Evolutionary conservation across 30 jellyfish, hydroid and myxozoan genomes (phyloP).

Genomic region (Cassiopea xamachana): DNA sequence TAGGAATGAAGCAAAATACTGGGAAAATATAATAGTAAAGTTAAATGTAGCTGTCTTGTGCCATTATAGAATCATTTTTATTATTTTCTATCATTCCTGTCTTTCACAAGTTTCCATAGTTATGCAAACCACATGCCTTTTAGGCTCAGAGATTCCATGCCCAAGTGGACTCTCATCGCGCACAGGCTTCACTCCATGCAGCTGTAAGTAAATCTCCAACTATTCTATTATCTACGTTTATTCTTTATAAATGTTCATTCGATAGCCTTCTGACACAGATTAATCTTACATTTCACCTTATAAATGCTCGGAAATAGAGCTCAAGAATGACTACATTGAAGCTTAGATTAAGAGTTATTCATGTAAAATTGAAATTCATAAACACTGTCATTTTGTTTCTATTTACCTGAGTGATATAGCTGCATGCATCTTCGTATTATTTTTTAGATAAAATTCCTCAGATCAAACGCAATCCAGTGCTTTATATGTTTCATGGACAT

Average conservation of each 20-base stretch:
- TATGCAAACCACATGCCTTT: neutral
- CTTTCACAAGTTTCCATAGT: neutral
- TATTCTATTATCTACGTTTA: neutral
- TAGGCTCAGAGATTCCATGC: slow-evolving; percentile 35
- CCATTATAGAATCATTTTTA: neutral
- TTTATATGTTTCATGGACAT: neutral
- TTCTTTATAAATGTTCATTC: neutral
- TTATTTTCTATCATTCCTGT: neutral
- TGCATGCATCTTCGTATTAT: neutral
- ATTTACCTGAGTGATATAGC: neutral
- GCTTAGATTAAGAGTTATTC: neutral
- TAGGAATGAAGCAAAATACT: neutral
- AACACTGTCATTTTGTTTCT: neutral
- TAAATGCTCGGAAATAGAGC: neutral
- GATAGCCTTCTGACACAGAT: neutral
- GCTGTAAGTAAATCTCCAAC: neutral
- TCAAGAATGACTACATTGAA: neutral
- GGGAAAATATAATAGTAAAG: neutral
- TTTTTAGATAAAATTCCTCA: neutral
- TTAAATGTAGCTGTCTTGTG: neutral
- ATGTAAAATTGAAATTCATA: neutral
- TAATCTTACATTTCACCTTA: too few species aligned
- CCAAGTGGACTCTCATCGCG: slow-evolving; percentile 1
- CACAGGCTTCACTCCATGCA: neutral
- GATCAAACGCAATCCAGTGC: neutral